Evolutionary conservation across 2,888 invertebrate species (phyloP), one percentile per base, ranked within the genome.

Genomic region (Heliconius sara): DNA sequence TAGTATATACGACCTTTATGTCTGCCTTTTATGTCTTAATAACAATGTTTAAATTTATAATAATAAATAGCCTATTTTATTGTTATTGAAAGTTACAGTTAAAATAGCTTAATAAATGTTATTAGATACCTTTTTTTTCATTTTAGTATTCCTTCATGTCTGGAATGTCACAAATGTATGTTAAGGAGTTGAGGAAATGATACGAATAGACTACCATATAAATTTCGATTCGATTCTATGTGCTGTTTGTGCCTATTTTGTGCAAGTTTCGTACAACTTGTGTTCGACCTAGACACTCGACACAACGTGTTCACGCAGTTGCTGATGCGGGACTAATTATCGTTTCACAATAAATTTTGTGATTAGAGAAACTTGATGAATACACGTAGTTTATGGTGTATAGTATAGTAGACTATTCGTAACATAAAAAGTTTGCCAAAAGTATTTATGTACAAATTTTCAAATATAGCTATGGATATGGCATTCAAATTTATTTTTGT

Each of bases 401-500:
- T 19, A 47, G 6, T 47, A 22, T 52, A 0, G 52, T 52, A 52
- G 52, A 52, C 52, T 52, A 19, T 52, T 52, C 19, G 52, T 52
- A 52, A 7, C 52, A 52, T 52, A 19, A 63, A 43, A 74, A 75
- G 65, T 47, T 65, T 66, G 65, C 75, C 65, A 75, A 75, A 75
- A 66, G 75, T 75, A 75, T 75, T 75, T 75, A 75, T 75, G 65
- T 75, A 75, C 65, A 75, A 65, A 65, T 47, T 65, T 65, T 43
- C 16, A 22, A 75, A 60, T 73, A 60, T 60, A 73, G 27, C 60
- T 13, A 73, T 25, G 73, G 22, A 34, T 12, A 73, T 25, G 73
- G 60, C 60, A 60, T 65, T 63, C 47, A 65, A 65, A 34, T 47
- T 75, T 75, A 47, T 65, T 65, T 75, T 75, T 65, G 65, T 75